Base-by-base conservation (phyloP, 2,888 invertebrate genomes). In the Sphaeridia pumilis region DNA sequence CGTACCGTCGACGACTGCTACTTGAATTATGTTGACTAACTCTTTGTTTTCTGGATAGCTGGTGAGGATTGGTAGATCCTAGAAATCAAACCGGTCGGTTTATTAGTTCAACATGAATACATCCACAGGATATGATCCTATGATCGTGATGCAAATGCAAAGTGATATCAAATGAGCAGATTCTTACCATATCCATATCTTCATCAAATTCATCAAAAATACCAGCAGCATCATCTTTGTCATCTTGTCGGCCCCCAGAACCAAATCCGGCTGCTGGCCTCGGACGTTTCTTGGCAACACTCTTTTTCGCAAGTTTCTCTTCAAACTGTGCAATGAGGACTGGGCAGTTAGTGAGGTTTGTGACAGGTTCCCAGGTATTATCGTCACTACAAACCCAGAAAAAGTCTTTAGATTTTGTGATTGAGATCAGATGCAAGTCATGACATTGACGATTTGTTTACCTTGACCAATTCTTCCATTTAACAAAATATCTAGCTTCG, bases 391-490 rank as follows among this genome's bases (percentile, higher is more conserved):
- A 12, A 47, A 12, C 20, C 26, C 34, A 35, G 2, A 31, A 49
- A 26, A 44, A 43, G 38, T 46, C 24, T 31, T 31, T 31, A 14
- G 10, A 31, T 31, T 31, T 14, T 14, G 31, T 10, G 14, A 31
- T 7, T 31, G 14, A 31, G 14, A 31, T 14, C 31, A 31, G 31
- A 31, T 31, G 10, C 31, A 31, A 14, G 7, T 7, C 10, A 31
- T 7, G 31, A 31, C 14, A 31, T 10, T 31, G 7, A 14, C 14
- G 10, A 31, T 14, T 31, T 46, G 7, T 17, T 56, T 47, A 60
- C 58, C 38, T 43, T 14, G 36, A 42, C 59, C 59, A 60, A 12
- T 58, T 58, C 36, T 58, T 49, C 63, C 63, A 63, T 38, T 63
- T 63, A 7, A 63, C 56, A 20, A 42, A 52, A 34, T 60, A 63